phyloP scores from a whole-genome alignment of 2,797 vertebrate species.

The Myotis vivesi region DNA sequence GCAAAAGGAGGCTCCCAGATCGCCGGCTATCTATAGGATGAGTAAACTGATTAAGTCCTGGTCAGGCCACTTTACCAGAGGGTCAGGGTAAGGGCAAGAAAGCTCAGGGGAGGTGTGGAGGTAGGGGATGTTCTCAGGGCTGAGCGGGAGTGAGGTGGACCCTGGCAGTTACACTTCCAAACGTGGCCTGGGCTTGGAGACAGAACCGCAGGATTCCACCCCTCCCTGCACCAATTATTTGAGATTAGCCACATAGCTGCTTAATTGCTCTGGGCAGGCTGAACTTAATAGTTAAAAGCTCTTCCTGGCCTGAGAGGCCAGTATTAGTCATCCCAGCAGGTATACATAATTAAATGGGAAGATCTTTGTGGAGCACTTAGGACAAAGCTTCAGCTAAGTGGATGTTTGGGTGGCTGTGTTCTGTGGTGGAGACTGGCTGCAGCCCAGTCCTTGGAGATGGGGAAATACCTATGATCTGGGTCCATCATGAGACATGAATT shows the following conservation, averaged over 20 bases:
- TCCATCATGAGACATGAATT: not conserved
- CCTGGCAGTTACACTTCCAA: not conserved
- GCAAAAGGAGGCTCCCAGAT: constrained; percentile 13
- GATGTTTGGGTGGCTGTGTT: too few species aligned
- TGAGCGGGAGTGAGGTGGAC: not conserved
- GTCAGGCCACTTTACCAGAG: not conserved
- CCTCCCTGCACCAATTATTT: not conserved
- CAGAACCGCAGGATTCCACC: too few species aligned
- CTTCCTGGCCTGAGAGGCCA: not conserved
- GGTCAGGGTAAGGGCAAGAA: not conserved
- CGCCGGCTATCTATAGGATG: constrained; percentile 8
- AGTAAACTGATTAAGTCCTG: constrained; percentile 51
- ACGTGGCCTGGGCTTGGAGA: not conserved
- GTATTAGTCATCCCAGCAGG: not conserved
- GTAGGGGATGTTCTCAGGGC: fast-evolving
- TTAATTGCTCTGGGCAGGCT: not conserved
- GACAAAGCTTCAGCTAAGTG: not conserved
- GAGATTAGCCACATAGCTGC: not conserved
- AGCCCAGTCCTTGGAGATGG: not conserved
- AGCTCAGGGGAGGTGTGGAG: not conserved
- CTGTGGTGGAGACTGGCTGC: not conserved
- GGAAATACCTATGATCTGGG: not conserved
- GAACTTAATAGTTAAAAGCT: not conserved
- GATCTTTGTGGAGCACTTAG: not conserved
- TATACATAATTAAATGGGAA: not conserved